These are phyloP conservation scores for Meteorus sp. DNA, from an alignment of 1,140 invertebrate species.

Conservation along the genomic window DNA sequence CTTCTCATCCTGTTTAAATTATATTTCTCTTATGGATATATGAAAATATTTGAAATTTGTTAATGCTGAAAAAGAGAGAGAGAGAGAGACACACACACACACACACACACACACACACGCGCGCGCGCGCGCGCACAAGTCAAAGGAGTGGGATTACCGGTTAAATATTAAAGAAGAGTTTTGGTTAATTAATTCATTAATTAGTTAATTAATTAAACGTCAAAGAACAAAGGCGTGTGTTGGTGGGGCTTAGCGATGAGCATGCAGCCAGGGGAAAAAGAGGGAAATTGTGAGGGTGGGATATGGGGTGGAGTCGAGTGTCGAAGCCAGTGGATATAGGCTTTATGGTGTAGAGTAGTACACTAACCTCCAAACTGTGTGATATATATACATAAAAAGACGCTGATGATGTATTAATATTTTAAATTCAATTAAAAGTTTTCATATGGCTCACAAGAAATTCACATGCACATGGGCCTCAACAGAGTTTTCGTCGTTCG, in stretches of 20 bases:
- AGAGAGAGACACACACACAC: too few relatives aligned
- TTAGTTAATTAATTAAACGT: conserved; percentile 35
- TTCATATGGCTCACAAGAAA: background rate
- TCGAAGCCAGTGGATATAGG: conserved; percentile 8
- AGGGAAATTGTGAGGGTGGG: too few relatives aligned
- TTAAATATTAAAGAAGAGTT: conserved; percentile 17
- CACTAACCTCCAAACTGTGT: conserved; percentile 8
- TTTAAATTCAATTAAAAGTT: conserved; percentile 55
- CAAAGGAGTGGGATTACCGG: conserved; percentile 8
- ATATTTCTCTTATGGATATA: too few relatives aligned
- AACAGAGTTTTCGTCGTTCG: too few relatives aligned
- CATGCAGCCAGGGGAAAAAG: conserved; percentile 10
- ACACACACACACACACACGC: too few relatives aligned
- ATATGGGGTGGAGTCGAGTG: conserved; percentile 20
- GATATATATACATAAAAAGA: conserved; percentile 13
- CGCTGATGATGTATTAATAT: conserved; percentile 42
- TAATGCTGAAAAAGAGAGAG: too few relatives aligned
- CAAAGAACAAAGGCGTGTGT: conserved; percentile 22
- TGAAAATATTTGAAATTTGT: too few relatives aligned
- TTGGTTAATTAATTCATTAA: conserved; percentile 40
- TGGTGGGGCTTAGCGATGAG: background rate
- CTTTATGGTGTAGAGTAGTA: conserved; percentile 9
- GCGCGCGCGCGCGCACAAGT: too few relatives aligned
- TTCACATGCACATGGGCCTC: background rate
- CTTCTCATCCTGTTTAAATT: too few relatives aligned